A percentile compares a stretch with the other conserved stretches of the same genome.
These are phyloP conservation scores for Macrotus californicus DNA, from an alignment of 2,113 vertebrate species.

Conservation along the genomic window DNA sequence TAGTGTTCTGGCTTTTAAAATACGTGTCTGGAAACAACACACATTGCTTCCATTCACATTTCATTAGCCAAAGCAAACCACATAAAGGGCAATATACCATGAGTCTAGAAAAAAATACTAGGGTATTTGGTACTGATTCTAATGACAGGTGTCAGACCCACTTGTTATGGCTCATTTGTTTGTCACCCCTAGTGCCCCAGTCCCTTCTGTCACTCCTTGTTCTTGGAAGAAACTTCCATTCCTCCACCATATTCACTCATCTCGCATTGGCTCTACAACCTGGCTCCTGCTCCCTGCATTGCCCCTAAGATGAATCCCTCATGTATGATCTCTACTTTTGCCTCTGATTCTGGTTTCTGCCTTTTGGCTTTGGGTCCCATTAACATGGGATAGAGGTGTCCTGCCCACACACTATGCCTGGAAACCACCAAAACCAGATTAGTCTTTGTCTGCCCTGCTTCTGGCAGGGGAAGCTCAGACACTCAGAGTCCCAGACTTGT, in stretches of 20 bases:
- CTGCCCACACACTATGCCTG: background rate
- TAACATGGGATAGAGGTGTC: background rate
- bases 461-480: background rate
- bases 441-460: background rate
- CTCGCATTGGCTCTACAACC: background rate
- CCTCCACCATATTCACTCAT: background rate
- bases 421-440: background rate
- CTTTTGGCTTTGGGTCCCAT: background rate
- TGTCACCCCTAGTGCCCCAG: background rate
- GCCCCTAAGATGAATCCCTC: background rate
- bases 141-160: background rate
- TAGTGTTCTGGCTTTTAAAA: background rate
- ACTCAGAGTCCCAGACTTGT: background rate
- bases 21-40: background rate
- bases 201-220: background rate
- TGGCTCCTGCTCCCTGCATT: background rate
- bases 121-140: background rate
- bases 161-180: background rate
- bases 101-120: conserved; percentile 3
- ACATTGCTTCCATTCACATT: background rate
- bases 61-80: background rate
- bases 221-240: conserved; percentile 32
- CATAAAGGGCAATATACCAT: background rate
- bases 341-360: background rate
- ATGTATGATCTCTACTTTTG: background rate